Evolutionary conservation across 1,140 invertebrate species (phyloP).

Genomic region (Scaptomyza montana): DNA sequence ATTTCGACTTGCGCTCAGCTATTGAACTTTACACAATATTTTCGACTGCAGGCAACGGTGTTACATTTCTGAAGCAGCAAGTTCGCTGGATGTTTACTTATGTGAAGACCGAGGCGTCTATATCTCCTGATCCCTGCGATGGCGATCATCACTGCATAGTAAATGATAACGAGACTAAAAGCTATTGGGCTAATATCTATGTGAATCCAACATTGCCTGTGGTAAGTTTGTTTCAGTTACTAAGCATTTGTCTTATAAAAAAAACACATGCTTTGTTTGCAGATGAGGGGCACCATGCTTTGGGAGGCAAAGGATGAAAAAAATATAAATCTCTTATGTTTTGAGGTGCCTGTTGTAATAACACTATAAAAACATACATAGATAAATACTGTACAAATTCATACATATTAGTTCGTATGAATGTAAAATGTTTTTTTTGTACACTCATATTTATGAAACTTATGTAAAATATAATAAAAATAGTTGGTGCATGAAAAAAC

Average conservation of each 20-base stretch:
- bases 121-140: slow-evolving; percentile 77
- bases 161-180: slow-evolving; percentile 63
- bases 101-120: slow-evolving; percentile 62
- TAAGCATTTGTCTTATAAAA: neutral
- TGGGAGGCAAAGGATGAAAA: slow-evolving; percentile 71
- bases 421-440: slow-evolving; percentile 9
- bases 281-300: slow-evolving; percentile 76
- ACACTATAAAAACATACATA: slow-evolving; percentile 45
- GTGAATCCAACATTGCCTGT: slow-evolving; percentile 67
- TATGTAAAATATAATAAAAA: slow-evolving; percentile 63
- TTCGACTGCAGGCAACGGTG: slow-evolving; percentile 55
- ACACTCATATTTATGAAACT: slow-evolving; percentile 18
- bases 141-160: slow-evolving; percentile 67
- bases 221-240: slow-evolving; percentile 48
- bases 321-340: slow-evolving; percentile 73
- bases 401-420: slow-evolving; percentile 13
- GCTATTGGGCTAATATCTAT: slow-evolving; percentile 70
- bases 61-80: slow-evolving; percentile 65
- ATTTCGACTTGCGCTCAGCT: neutral
- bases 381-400: neutral
- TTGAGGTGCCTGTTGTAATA: slow-evolving; percentile 74
- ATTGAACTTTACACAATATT: neutral
- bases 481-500: slow-evolving; percentile 77
- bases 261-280: neutral
- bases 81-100: slow-evolving; percentile 75